Evolutionary conservation across 2,797 vertebrate species (phyloP).

Genomic region (Poliocrania exsul): DNA sequence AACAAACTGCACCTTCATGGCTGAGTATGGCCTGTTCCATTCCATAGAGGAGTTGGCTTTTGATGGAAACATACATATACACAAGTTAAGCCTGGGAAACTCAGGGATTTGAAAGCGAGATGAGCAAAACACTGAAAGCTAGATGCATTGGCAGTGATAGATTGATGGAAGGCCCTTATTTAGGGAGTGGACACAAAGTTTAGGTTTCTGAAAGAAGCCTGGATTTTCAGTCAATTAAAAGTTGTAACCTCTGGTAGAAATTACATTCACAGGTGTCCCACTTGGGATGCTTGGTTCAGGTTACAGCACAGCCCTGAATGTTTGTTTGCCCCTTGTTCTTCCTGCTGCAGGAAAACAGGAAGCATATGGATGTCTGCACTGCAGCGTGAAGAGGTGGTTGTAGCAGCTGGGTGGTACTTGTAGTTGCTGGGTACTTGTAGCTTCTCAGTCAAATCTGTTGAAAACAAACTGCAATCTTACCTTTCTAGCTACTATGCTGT

Average conservation of each 20-base stretch:
- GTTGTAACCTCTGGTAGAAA: neutral
- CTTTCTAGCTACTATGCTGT: neutral
- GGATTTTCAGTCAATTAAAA: neutral
- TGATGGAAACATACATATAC: neutral
- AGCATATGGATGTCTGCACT: neutral
- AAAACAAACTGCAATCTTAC: neutral
- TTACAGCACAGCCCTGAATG: neutral
- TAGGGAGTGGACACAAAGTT: neutral
- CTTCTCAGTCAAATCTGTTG: neutral
- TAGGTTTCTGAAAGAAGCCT: neutral
- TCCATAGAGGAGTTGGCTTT: neutral
- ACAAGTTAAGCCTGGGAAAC: neutral
- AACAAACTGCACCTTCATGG: neutral
- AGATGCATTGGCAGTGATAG: neutral
- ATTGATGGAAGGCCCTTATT: neutral
- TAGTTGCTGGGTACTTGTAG: neutral
- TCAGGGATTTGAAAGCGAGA: neutral
- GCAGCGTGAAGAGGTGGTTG: neutral
- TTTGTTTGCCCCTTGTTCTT: neutral
- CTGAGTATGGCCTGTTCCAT: neutral
- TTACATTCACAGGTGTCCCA: rapidly evolving
- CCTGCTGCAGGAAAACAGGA: neutral
- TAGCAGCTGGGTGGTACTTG: neutral
- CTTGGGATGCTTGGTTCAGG: neutral
- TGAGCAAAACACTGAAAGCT: neutral